Conservation (phyloP, 2,888 invertebrate genomes). For the Spicauda simplicius region DNA sequence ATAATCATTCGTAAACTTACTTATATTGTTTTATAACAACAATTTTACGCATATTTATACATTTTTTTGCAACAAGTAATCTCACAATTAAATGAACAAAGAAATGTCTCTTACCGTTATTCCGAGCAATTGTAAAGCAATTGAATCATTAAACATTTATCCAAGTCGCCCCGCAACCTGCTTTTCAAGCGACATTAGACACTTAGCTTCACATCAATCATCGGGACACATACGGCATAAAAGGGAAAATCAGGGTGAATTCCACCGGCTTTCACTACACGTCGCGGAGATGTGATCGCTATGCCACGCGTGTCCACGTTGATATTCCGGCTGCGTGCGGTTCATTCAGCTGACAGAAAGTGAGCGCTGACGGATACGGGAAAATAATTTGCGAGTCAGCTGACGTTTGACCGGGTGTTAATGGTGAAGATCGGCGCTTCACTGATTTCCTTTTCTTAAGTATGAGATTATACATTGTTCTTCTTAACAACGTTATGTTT, state of each 20-base stretch:
- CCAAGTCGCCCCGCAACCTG: neutral
- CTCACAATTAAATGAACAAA: too few relatives aligned
- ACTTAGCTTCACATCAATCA: slow-evolving; percentile 16
- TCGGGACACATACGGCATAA: slow-evolving; percentile 8
- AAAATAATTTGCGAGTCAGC: slow-evolving; percentile 1
- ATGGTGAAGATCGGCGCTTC: neutral
- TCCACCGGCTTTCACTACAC: slow-evolving; percentile 31
- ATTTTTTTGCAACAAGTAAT: too few relatives aligned
- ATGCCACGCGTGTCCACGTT: slow-evolving; percentile 1
- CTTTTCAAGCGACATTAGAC: neutral
- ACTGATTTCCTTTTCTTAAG: too few relatives aligned
- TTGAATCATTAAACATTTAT: too few relatives aligned
- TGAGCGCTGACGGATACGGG: slow-evolving; percentile 26
- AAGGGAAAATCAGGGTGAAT: slow-evolving; percentile 34
- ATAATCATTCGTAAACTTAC: too few relatives aligned
- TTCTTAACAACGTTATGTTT: too few relatives aligned
- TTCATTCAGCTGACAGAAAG: slow-evolving; percentile 16
- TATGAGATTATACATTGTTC: too few relatives aligned
- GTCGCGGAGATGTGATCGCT: slow-evolving; percentile 28
- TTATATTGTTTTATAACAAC: too few relatives aligned
- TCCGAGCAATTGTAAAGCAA: too few relatives aligned
- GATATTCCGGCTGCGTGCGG: slow-evolving; percentile 17
- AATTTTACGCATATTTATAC: too few relatives aligned
- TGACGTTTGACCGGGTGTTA: neutral
- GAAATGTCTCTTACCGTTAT: too few relatives aligned